A percentile compares a stretch with the other conserved stretches of the same genome.
Conservation (phyloP, 2,888 invertebrate genomes). For the Athalia cordata region DNA sequence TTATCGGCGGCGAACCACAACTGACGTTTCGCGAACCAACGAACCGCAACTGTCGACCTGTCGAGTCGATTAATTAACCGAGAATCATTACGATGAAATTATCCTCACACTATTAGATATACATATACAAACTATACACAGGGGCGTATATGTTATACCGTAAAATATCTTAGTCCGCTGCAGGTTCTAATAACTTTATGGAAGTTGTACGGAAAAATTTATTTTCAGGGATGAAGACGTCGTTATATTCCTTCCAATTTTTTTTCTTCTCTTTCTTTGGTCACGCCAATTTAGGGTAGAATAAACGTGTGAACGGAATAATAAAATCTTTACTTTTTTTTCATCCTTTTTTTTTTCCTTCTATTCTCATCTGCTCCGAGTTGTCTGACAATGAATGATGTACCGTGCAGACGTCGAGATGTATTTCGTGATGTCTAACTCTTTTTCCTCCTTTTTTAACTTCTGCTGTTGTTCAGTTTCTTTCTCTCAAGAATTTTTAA, state of each 20-base stretch:
- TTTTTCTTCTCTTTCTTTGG: too few species aligned
- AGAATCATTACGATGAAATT: slow-evolving; percentile 19
- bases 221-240: too few species aligned
- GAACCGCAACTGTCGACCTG: slow-evolving; percentile 34
- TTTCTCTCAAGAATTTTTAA: not conserved
- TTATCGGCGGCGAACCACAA: slow-evolving; percentile 61
- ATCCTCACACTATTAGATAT: not conserved
- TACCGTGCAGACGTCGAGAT: too few species aligned
- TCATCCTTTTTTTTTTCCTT: not conserved
- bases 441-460: too few species aligned
- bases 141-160: not conserved
- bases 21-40: slow-evolving; percentile 59
- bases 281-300: not conserved
- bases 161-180: too few species aligned
- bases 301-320: slow-evolving; percentile 2
- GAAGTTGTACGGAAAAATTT: too few species aligned
- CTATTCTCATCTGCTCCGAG: too few species aligned
- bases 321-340: slow-evolving; percentile 1
- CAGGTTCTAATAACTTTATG: not conserved
- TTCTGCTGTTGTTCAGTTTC: too few species aligned
- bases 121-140: not conserved
- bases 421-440: too few species aligned
- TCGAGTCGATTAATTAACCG: slow-evolving; percentile 36
- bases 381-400: too few species aligned
- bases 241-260: too few species aligned